Conservation (phyloP, 1,140 invertebrate genomes). For the Hylaeus anthracinus region DNA sequence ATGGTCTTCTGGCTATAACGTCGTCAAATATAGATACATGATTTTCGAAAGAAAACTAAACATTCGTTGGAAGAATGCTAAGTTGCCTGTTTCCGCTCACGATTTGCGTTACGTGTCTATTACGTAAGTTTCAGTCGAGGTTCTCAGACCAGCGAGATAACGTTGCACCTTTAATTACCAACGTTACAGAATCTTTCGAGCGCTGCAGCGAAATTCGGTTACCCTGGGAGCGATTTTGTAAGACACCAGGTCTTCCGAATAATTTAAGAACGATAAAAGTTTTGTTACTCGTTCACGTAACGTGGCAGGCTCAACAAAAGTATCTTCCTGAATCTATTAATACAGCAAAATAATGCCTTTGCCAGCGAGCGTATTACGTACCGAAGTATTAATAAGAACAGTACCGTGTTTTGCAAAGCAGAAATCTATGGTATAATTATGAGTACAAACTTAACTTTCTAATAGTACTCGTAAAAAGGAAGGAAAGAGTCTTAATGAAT, state of each 20-base stretch:
- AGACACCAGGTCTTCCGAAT: neutral
- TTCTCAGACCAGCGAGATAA: neutral
- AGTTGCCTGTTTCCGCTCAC: conserved; percentile 18
- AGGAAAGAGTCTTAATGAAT: too few species aligned
- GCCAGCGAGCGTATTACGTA: neutral
- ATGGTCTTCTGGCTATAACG: neutral
- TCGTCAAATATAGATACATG: neutral
- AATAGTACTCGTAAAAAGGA: too few species aligned
- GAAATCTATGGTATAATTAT: neutral
- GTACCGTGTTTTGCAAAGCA: neutral
- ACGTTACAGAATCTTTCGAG: neutral
- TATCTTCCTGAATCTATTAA: neutral
- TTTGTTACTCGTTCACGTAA: neutral
- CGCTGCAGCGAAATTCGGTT: neutral
- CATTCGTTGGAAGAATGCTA: neutral
- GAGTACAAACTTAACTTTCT: too few species aligned
- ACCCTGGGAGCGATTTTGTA: neutral
- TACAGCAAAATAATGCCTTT: neutral
- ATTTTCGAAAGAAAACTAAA: conserved; percentile 30
- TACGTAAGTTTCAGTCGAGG: conserved; percentile 13
- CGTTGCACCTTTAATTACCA: conserved; percentile 2
- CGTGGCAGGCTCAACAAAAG: neutral
- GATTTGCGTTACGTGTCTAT: conserved; percentile 20
- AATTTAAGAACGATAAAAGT: neutral
- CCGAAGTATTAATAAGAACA: neutral